Base-by-base conservation (phyloP, 30 jellyfish, hydroid and myxozoan species). In the Chironex yamaguchii region DNA sequence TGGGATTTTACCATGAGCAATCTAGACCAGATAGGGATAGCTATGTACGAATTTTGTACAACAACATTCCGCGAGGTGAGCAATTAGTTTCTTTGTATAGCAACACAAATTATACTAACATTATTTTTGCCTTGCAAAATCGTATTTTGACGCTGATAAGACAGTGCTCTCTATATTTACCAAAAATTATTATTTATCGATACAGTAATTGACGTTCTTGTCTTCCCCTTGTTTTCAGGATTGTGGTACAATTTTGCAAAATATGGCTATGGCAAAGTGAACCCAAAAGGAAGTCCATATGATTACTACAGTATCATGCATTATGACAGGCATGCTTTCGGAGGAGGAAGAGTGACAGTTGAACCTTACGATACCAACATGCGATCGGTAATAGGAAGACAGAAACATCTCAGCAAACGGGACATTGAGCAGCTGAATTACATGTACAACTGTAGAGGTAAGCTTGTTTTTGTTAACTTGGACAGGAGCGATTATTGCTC, bases 221-320 rank as follows among this genome's bases (percentile, higher is more conserved):
- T n/a, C n/a, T n/a, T n/a, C n/a, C n/a, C 29, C 29, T 49, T 25
- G 1, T 26, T 29, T 67, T 27, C 32, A 85, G 95, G n/a, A 33
- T 66, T 34, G 14, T 31, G 36, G 22, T 63, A 85, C 50, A 85
- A 85, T 84, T 85, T 85, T 75, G 58, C 72, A 12, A 85, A 85
- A 65, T 85, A 85, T 49, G 75, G 71, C 3, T 28, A 28, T 26
- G 78, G 90, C 4, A 62, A 72, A 28, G 34, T 85, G 72, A 76
- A 72, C 29, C 65, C 82, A 29, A 74, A 89, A 14, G 72, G 72
- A 78, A 76, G 82, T 33, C 58, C 58, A 9, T 85, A 85, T 31
- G 97, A 90, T 34, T 84, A 79, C 84, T 71, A 67, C 63, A 81
- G 94, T 49, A 81, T 90, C 4, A 90, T 90, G 97, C 97, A 90